Evolutionary conservation across 2,797 vertebrate genomes (phyloP).

Genomic region (Xerus rutilus): DNA sequence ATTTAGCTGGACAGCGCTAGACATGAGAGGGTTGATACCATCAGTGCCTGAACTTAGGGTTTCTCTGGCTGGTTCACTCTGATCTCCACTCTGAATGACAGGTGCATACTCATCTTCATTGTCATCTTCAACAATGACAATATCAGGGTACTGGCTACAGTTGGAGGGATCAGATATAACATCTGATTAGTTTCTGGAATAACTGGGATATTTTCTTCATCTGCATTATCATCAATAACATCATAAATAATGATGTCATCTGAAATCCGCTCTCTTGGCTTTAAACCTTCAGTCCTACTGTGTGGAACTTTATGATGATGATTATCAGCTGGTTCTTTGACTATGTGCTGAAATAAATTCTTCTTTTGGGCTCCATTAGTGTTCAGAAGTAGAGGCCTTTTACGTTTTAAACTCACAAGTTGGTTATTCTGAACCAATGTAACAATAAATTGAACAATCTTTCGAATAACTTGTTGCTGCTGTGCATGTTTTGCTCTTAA

Average conservation of each 20-base stretch:
- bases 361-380: slow-evolving; percentile 94
- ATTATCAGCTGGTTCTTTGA: slow-evolving; percentile 92
- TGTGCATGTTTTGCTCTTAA: slow-evolving; percentile 96
- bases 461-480: slow-evolving; percentile 97
- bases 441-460: slow-evolving; percentile 98
- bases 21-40: slow-evolving; percentile 84
- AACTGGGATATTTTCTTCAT: slow-evolving; percentile 87
- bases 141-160: slow-evolving; percentile 88
- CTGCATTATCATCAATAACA: slow-evolving; percentile 90
- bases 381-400: slow-evolving; percentile 96
- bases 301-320: slow-evolving; percentile 90
- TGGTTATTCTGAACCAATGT: slow-evolving; percentile 97
- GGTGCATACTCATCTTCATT: slow-evolving; percentile 89
- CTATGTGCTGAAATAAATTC: slow-evolving; percentile 95
- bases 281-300: slow-evolving; percentile 90
- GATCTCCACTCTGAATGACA: slow-evolving; percentile 88
- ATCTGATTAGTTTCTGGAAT: slow-evolving; percentile 88
- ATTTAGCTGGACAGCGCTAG: slow-evolving; percentile 92
- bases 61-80: slow-evolving; percentile 80
- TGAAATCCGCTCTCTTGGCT: slow-evolving; percentile 90
- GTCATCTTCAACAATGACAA: slow-evolving; percentile 92
- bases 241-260: slow-evolving; percentile 98
- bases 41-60: slow-evolving; percentile 80
- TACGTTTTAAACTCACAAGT: slow-evolving; percentile 96
- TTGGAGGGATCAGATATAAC: slow-evolving; percentile 87